These are phyloP conservation scores for Cossypha caffra DNA, from an alignment of 2,797 vertebrate species.

Conservation along the genomic window DNA sequence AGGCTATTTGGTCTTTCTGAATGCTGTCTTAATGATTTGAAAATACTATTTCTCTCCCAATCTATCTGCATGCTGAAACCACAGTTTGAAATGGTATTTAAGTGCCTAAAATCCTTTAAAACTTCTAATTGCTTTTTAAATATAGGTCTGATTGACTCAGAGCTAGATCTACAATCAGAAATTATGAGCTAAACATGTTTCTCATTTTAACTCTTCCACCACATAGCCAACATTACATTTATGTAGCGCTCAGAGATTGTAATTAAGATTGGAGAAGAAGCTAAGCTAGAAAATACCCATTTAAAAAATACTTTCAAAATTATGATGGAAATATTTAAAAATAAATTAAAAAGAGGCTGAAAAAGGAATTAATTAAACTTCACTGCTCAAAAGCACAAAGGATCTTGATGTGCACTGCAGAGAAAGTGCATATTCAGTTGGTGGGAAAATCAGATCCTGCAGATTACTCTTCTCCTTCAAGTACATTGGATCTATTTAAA, in stretches of 20 bases:
- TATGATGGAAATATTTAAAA: neutral
- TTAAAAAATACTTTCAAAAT: neutral
- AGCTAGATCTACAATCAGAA: neutral
- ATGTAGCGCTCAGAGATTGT: rapidly evolving
- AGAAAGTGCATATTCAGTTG: neutral
- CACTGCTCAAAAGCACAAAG: neutral
- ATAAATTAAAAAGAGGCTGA: neutral
- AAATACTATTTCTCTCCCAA: neutral
- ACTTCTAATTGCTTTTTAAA: neutral
- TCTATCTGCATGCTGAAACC: neutral
- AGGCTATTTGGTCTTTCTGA: neutral
- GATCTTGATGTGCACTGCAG: neutral
- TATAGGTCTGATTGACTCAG: neutral
- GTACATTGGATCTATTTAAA: neutral
- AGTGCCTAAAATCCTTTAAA: neutral
- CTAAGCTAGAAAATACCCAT: neutral
- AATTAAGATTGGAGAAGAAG: neutral
- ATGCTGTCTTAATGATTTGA: neutral
- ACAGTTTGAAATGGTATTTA: neutral
- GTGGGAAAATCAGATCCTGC: neutral
- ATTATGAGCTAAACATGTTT: neutral
- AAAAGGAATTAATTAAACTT: neutral
- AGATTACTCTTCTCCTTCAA: neutral
- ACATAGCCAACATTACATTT: neutral
- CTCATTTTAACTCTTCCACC: neutral